These are phyloP conservation scores for Ceratina calcarata DNA, from an alignment of 1,140 invertebrate species.

Conservation along the genomic window DNA sequence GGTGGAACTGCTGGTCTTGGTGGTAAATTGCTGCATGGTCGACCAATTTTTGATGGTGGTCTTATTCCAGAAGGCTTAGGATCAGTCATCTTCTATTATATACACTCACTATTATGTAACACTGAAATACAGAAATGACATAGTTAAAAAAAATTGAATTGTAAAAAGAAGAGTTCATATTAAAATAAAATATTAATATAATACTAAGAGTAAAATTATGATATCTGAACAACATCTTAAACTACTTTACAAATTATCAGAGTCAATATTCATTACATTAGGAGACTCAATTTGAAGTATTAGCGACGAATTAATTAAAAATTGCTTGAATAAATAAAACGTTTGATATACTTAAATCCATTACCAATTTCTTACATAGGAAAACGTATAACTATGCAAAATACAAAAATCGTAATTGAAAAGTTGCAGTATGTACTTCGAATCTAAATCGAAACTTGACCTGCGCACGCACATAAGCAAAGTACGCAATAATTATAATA, in stretches of 20 bases:
- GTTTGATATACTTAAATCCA: background rate
- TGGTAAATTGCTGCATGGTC: slow-evolving; percentile 81
- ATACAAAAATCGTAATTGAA: slow-evolving; percentile 1
- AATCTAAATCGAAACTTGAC: slow-evolving; percentile 10
- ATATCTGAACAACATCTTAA: too few species aligned
- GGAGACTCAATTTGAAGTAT: background rate
- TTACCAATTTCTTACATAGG: background rate
- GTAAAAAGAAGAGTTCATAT: background rate
- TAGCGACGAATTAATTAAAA: background rate
- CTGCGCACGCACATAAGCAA: background rate
- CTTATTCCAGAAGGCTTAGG: slow-evolving; percentile 80
- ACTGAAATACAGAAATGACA: slow-evolving; percentile 47
- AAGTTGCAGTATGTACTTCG: background rate
- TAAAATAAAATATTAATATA: background rate
- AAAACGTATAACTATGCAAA: background rate
- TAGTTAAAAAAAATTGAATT: slow-evolving; percentile 20
- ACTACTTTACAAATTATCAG: background rate
- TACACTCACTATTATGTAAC: slow-evolving; percentile 44
- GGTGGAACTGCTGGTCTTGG: slow-evolving; percentile 83
- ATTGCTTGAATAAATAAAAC: background rate
- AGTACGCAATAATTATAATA: slow-evolving; percentile 5
- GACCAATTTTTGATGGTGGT: slow-evolving; percentile 83
- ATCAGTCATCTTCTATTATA: slow-evolving; percentile 64
- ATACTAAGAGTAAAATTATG: background rate
- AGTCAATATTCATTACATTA: background rate